Evolutionary conservation across 1,140 invertebrate species (phyloP), one percentile per base, ranked within the genome.

Genomic region (Thaumatotibia leucotreta): DNA sequence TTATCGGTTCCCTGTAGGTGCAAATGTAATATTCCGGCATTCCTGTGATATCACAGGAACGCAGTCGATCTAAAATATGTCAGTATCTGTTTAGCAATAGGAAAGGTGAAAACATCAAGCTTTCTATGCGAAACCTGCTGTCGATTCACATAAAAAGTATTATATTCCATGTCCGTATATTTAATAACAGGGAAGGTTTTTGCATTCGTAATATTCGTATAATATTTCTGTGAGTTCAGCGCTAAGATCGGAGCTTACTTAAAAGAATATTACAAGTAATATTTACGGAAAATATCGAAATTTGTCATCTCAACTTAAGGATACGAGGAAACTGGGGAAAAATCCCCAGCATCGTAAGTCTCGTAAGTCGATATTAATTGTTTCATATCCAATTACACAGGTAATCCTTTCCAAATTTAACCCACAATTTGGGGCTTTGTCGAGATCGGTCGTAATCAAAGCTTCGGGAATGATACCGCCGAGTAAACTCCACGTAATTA

Each of bases 321-420:
- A n/a, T 6, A 17, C 39, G 14, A 45, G 14, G 14, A 45, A 45
- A 45, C 39, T 45, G 11, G 9, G 39, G 17, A 45, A 45, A 45
- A 45, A 20, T 14, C 17, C n/a, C 33, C 11, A n/a, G 17, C 14
- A n/a, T n/a, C n/a, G n/a, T n/a, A 20, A 17, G n/a, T 14, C 39
- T 14, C 33, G 39, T 11, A 45, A 45, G 39, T 17, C 39, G 14
- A 45, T 45, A 45, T 29, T 24, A 58, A 58, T 58, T 58, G 52
- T 58, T 58, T 27, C 52, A 24, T 27, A 27, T 58, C 52, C 52
- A 58, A 58, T 58, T 58, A 58, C 52, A 4, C 24, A 14, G 52
- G 22, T 27, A 31, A 27, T n/a, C 52, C 52, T 58, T 58, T 58
- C 29, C 52, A 58, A 58, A 58, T 58, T 58, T 58, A 27, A 58